Conservation (phyloP, 2,888 invertebrate species). For the Beris chalybata region DNA sequence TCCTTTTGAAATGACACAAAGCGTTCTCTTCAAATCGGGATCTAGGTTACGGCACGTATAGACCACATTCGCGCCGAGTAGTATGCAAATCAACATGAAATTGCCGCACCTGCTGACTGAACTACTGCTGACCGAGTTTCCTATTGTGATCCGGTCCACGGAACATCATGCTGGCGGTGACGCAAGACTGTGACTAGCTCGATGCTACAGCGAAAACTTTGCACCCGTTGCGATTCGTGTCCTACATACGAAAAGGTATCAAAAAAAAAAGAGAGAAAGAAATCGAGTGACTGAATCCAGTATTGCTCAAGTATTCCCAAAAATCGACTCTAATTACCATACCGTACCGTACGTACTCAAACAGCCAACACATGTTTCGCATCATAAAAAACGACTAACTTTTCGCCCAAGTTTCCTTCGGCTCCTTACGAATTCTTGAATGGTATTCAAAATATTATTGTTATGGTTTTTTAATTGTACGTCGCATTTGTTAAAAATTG, state of each 20-base stretch:
- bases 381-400: constrained; percentile 14
- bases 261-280: too few species aligned
- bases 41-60: constrained; percentile 8
- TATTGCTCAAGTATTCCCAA: too few species aligned
- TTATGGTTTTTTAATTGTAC: constrained; percentile 35
- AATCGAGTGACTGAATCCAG: too few species aligned
- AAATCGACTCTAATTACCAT: too few species aligned
- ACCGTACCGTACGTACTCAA: too few species aligned
- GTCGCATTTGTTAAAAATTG: constrained; percentile 31
- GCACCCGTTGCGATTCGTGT: too few species aligned
- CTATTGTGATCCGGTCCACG: too few species aligned
- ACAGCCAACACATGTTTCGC: constrained; percentile 1
- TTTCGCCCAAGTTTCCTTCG: constrained; percentile 4
- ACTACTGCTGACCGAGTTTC: too few species aligned
- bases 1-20: constrained; percentile 4
- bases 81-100: constrained; percentile 25
- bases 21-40: neutral
- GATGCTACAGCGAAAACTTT: too few species aligned
- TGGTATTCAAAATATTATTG: constrained; percentile 1
- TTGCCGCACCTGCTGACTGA: constrained; percentile 22
- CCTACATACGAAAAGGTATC: too few species aligned
- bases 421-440: neutral
- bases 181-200: too few species aligned
- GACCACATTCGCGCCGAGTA: neutral
- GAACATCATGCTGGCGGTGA: too few species aligned